These are phyloP conservation scores for Arctocebus calabarensis DNA, from an alignment of 2,797 vertebrate species.

Conservation along the genomic window DNA sequence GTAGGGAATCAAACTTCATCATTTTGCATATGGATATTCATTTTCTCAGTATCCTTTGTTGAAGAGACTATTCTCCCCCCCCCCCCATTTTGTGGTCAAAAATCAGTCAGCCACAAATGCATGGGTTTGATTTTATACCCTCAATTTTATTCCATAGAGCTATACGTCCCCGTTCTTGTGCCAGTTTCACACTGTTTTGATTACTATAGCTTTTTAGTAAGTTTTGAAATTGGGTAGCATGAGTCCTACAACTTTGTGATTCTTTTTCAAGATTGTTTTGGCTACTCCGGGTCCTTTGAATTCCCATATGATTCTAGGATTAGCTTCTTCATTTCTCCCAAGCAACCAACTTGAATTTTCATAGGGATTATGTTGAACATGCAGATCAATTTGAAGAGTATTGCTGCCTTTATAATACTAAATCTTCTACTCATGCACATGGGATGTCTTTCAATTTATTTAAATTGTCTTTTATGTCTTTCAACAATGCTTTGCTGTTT, in stretches of 20 bases:
- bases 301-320: not conserved
- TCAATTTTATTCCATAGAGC: not conserved
- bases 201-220: not conserved
- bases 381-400: not conserved
- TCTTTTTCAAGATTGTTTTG: not conserved
- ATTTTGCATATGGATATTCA: not conserved
- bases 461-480: not conserved
- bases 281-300: not conserved
- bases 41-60: not conserved
- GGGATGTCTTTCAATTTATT: not conserved
- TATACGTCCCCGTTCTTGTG: not conserved
- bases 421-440: not conserved
- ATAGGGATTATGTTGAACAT: not conserved
- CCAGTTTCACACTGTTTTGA: not conserved
- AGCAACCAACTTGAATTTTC: not conserved
- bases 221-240: not conserved
- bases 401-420: not conserved
- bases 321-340: not conserved
- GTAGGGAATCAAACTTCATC: not conserved
- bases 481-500: not conserved
- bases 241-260: not conserved
- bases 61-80: not conserved
- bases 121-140: not conserved
- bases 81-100: not conserved
- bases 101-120: not conserved